These are phyloP conservation scores for Sycophaga agraensis DNA, from an alignment of 1,140 invertebrate species.

Conservation along the genomic window DNA sequence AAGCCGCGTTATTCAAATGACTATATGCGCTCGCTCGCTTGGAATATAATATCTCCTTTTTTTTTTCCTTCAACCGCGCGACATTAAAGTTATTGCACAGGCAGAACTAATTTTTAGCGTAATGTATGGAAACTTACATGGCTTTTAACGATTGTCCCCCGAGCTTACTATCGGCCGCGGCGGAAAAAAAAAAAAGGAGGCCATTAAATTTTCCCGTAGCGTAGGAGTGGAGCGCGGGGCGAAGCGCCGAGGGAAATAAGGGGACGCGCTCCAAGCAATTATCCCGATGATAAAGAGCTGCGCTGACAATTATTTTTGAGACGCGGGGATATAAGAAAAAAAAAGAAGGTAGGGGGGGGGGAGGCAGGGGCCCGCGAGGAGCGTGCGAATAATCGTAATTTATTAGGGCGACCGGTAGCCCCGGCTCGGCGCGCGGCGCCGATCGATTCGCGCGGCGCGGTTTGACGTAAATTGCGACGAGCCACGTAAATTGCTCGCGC, in stretches of 20 bases:
- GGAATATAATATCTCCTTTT: too few relatives aligned
- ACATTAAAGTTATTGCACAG: too few relatives aligned
- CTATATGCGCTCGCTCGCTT: too few relatives aligned
- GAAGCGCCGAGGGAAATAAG: too few relatives aligned
- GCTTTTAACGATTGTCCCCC: too few relatives aligned
- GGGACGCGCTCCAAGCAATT: slow-evolving; percentile 9
- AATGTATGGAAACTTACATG: too few relatives aligned
- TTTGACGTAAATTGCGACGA: slow-evolving; percentile 54
- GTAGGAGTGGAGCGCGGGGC: not conserved
- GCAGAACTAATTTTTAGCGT: too few relatives aligned
- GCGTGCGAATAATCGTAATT: slow-evolving; percentile 30
- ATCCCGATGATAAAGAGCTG: slow-evolving; percentile 21
- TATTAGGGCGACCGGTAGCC: slow-evolving; percentile 29
- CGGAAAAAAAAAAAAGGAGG: not conserved
- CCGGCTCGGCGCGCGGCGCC: slow-evolving; percentile 1
- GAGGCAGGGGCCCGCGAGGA: not conserved
- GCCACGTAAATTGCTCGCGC: slow-evolving; percentile 40
- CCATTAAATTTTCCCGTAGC: too few relatives aligned
- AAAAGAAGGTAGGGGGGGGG: not conserved
- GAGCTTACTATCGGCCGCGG: too few relatives aligned
- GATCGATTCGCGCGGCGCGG: slow-evolving; percentile 42
- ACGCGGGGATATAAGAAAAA: not conserved
- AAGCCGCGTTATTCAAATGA: too few relatives aligned
- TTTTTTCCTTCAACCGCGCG: too few relatives aligned
- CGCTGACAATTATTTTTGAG: slow-evolving; percentile 28